Conservation (phyloP, 1,140 invertebrate genomes). For the Metopolophium dirhodum region DNA sequence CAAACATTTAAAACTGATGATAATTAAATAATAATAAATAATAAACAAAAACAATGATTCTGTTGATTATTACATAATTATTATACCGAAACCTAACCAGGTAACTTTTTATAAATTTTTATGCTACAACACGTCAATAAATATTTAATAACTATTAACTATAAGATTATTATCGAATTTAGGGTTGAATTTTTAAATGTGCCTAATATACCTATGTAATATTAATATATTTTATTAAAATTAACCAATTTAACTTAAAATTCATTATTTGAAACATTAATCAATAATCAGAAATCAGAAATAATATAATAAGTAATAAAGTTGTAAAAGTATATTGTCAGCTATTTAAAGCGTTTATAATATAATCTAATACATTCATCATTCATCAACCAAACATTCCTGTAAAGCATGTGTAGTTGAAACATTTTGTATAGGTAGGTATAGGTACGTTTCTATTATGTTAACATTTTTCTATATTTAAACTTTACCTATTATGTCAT, state of each 20-base stretch:
- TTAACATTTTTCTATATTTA: too few relatives aligned
- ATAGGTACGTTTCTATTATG: too few relatives aligned
- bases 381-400: too few relatives aligned
- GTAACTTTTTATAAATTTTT: neutral
- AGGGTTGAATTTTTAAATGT: neutral
- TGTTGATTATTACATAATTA: neutral
- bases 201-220: neutral
- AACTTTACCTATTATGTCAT: too few relatives aligned
- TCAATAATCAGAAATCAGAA: neutral
- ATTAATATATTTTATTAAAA: neutral
- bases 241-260: neutral
- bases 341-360: too few relatives aligned
- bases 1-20: neutral
- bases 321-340: neutral
- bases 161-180: neutral
- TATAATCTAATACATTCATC: too few relatives aligned
- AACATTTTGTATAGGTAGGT: too few relatives aligned
- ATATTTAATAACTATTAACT: neutral
- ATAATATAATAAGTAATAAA: neutral
- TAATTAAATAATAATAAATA: slow-evolving; percentile 11
- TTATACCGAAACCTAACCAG: neutral
- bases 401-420: too few relatives aligned
- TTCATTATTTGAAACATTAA: neutral
- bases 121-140: neutral
- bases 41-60: neutral